Conservation (phyloP, 2,888 invertebrate genomes). For the Notodonta dromedarius region DNA sequence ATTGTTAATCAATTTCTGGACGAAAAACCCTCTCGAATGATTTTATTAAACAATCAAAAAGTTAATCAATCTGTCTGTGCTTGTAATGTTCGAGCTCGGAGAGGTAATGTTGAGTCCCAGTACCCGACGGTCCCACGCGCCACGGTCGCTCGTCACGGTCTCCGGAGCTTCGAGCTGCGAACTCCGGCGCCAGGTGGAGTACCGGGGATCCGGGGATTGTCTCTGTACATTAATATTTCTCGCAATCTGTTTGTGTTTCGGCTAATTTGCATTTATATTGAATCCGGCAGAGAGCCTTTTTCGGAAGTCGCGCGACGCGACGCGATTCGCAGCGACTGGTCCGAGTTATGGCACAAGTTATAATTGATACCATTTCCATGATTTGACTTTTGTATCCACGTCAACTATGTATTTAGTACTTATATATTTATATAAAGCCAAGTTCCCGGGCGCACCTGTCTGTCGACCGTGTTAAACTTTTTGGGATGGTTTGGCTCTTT, state of each 20-base stretch:
- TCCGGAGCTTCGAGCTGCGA: not conserved
- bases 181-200: constrained; percentile 7
- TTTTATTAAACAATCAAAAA: not conserved
- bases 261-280: constrained; percentile 55
- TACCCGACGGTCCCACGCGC: not conserved
- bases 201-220: constrained; percentile 18
- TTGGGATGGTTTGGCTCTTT: too few species aligned
- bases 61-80: not conserved
- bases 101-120: not conserved
- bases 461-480: too few species aligned
- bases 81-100: not conserved
- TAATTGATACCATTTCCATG: not conserved
- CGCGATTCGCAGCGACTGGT: not conserved
- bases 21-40: not conserved
- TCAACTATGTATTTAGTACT: too few species aligned
- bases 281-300: constrained; percentile 29
- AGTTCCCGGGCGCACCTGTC: too few species aligned
- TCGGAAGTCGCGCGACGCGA: constrained; percentile 9
- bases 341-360: not conserved
- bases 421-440: too few species aligned
- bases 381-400: not conserved
- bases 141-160: not conserved
- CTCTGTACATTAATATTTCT: constrained; percentile 46
- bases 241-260: constrained; percentile 49
- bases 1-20: too few species aligned